These are phyloP conservation scores for Notoglanidium macrostoma DNA, from an alignment of 2,797 vertebrate genomes.

Conservation along the genomic window DNA sequence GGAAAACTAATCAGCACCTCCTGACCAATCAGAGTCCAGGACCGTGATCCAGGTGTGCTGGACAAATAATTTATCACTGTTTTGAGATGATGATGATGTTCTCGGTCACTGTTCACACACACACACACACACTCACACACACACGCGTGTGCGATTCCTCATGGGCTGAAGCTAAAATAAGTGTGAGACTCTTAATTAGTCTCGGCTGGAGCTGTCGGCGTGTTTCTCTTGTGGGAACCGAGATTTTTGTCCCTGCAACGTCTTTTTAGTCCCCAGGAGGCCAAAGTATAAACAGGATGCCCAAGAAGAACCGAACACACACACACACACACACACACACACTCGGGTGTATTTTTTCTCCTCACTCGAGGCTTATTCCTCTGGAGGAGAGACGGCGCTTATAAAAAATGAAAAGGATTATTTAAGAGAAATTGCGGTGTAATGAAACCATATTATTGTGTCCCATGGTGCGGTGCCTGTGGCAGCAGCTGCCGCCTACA, in stretches of 20 bases:
- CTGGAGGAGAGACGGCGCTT: constrained; percentile 71
- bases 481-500: constrained; percentile 55
- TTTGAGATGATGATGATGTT: background rate
- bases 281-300: constrained; percentile 3
- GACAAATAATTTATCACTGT: background rate
- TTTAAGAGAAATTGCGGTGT: constrained; percentile 75
- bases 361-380: constrained; percentile 14
- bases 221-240: background rate
- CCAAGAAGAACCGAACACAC: background rate
- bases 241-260: constrained; percentile 8
- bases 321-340: constrained; percentile 19
- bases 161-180: constrained; percentile 18
- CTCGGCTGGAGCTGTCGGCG: background rate
- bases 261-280: constrained; percentile 16
- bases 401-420: constrained; percentile 79
- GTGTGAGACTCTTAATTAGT: constrained; percentile 26
- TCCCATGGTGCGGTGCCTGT: constrained; percentile 64
- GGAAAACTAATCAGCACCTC: background rate
- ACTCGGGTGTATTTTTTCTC: background rate
- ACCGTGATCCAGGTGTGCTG: background rate
- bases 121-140: background rate
- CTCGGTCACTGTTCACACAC: background rate
- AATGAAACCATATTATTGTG: constrained; percentile 77
- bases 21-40: background rate
- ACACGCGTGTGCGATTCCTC: background rate